Evolutionary conservation across 2,888 invertebrate genomes (phyloP).

Genomic region (Eristalinus aeneus): DNA sequence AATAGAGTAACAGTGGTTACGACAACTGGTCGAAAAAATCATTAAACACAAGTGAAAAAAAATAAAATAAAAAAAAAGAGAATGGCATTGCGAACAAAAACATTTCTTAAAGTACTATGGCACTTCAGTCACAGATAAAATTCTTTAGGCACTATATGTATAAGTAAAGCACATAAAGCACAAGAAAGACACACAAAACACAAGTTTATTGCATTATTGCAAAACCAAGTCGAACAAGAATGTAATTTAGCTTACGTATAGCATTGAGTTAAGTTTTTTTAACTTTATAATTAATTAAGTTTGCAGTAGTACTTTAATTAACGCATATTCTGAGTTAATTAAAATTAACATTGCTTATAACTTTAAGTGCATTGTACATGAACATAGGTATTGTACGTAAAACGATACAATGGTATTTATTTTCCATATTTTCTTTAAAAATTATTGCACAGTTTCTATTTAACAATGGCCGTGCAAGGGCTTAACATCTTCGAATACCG

Average conservation of each 20-base stretch:
- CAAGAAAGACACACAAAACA: too few relatives aligned
- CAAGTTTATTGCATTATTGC: too few relatives aligned
- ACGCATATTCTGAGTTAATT: not conserved
- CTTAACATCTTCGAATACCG: conserved; percentile 5
- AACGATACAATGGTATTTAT: not conserved
- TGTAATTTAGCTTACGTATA: not conserved
- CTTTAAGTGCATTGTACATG: not conserved
- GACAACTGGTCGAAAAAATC: too few relatives aligned
- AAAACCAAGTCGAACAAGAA: too few relatives aligned
- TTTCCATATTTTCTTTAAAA: not conserved
- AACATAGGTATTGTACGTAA: too few relatives aligned
- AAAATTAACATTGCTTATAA: not conserved
- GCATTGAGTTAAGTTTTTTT: not conserved
- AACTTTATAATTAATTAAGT: not conserved
- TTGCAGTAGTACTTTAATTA: not conserved
- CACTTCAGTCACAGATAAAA: not conserved
- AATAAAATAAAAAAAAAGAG: conserved; percentile 1
- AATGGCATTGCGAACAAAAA: not conserved
- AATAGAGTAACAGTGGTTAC: too few relatives aligned
- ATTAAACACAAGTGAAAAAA: too few relatives aligned
- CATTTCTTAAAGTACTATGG: not conserved
- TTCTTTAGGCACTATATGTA: too few relatives aligned
- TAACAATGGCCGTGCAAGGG: not conserved
- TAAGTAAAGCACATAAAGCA: too few relatives aligned
- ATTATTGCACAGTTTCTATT: not conserved